These are phyloP conservation scores for Trisateles emortualis DNA, from an alignment of 2,888 invertebrate species.

Conservation along the genomic window DNA sequence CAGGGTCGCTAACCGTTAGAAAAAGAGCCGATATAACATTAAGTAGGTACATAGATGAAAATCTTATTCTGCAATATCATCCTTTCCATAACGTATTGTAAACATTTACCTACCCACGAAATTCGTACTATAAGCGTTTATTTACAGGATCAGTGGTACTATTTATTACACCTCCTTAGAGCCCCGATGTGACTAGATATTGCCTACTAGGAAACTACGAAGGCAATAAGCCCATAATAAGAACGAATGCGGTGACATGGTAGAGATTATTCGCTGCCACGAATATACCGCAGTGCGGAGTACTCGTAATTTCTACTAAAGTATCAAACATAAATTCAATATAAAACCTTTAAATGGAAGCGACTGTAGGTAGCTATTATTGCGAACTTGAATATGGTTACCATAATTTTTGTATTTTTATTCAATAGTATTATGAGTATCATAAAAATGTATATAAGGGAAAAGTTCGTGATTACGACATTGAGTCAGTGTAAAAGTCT, in stretches of 20 bases:
- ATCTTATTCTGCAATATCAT: background rate
- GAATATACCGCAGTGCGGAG: slow-evolving; percentile 73
- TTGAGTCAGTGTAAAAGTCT: slow-evolving; percentile 28
- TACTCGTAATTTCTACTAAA: slow-evolving; percentile 66
- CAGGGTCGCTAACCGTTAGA: too few species aligned
- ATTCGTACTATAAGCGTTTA: slow-evolving; percentile 28
- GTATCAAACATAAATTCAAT: slow-evolving; percentile 69
- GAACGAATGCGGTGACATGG: slow-evolving; percentile 72
- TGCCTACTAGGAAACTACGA: slow-evolving; percentile 37
- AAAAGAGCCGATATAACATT: too few species aligned
- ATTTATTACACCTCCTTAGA: slow-evolving; percentile 30
- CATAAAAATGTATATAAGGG: slow-evolving; percentile 42
- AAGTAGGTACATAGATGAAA: too few species aligned
- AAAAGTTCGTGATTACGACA: slow-evolving; percentile 35
- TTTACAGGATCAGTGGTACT: slow-evolving; percentile 22
- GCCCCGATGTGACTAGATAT: slow-evolving; percentile 40
- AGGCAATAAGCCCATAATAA: slow-evolving; percentile 64
- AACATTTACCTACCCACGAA: slow-evolving; percentile 7
- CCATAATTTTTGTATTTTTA: slow-evolving; percentile 50
- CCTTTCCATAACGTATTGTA: background rate
- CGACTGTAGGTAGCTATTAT: slow-evolving; percentile 55
- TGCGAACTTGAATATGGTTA: slow-evolving; percentile 50
- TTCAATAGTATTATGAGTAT: slow-evolving; percentile 43
- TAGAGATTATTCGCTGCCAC: slow-evolving; percentile 67
- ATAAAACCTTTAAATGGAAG: slow-evolving; percentile 63